Conservation (phyloP, 1,140 invertebrate species). For the Bombus waltoni region DNA sequence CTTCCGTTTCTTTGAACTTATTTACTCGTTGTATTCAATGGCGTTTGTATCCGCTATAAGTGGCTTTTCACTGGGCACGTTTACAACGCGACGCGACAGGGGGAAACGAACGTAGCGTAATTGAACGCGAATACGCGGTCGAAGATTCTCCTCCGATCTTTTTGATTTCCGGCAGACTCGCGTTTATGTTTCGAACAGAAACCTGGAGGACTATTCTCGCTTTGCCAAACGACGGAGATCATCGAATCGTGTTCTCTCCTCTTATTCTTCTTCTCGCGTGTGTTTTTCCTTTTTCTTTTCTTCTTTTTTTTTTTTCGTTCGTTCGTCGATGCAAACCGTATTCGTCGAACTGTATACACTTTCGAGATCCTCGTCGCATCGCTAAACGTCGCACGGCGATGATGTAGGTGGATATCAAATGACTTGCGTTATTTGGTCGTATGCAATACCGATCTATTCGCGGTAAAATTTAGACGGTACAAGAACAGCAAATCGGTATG, state of each 20-base stretch:
- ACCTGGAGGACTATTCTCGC: no score
- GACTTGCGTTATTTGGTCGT: no score
- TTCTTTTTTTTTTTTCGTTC: background rate
- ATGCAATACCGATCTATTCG: no score
- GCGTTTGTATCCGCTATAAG: conserved; percentile 25
- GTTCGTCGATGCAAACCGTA: background rate
- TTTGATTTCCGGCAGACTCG: no score
- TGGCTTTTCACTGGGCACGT: conserved; percentile 26
- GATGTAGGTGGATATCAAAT: no score
- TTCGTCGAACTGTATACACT: no score
- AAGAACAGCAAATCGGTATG: no score
- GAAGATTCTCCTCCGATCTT: no score
- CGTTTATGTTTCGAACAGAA: no score
- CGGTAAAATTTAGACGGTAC: no score
- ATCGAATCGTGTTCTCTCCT: no score
- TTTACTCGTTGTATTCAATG: conserved; percentile 42
- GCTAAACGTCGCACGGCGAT: background rate
- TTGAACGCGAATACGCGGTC: conserved; percentile 47
- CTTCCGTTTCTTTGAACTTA: conserved; percentile 48
- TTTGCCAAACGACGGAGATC: no score
- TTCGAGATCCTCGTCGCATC: conserved; percentile 21
- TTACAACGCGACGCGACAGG: conserved; percentile 5
- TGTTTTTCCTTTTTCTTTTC: background rate
- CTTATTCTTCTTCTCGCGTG: background rate
- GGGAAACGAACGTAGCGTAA: conserved; percentile 20